Percentiles rank a stretch among this genome's conserved stretches.
Conservation (phyloP, 92 coral and sea anemone genomes). For the Paragorgia papillata region DNA sequence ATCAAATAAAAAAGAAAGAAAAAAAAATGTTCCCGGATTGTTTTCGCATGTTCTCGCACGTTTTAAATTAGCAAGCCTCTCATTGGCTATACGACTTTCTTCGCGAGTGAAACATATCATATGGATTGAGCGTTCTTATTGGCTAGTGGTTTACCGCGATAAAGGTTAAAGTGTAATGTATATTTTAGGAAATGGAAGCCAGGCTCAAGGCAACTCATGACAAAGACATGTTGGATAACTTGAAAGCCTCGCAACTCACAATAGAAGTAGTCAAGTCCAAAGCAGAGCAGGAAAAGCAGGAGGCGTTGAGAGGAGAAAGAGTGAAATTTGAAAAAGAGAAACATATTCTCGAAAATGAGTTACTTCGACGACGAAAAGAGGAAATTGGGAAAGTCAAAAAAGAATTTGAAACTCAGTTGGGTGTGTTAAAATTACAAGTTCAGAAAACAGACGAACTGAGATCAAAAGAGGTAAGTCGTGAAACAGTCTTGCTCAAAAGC, state of each 20-base stretch:
- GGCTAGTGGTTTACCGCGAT: too few relatives aligned
- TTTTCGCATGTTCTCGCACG: too few relatives aligned
- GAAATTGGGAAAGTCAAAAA: slow-evolving; percentile 79
- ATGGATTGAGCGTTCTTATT: too few relatives aligned
- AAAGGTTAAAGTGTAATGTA: too few relatives aligned
- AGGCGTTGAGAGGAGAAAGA: slow-evolving; percentile 66
- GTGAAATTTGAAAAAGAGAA: slow-evolving; percentile 76
- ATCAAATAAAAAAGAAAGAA: neutral
- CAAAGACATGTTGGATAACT: slow-evolving; percentile 71
- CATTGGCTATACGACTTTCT: too few relatives aligned
- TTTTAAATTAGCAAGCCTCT: too few relatives aligned
- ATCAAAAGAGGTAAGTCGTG: slow-evolving; percentile 72
- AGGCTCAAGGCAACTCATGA: slow-evolving; percentile 58
- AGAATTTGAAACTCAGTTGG: slow-evolving; percentile 86
- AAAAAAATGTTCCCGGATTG: neutral
- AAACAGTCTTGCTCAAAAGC: too few relatives aligned
- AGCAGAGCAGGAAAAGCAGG: slow-evolving; percentile 59
- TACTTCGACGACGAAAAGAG: slow-evolving; percentile 84
- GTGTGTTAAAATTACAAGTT: slow-evolving; percentile 77
- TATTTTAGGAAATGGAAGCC: slow-evolving; percentile 69
- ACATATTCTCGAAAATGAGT: slow-evolving; percentile 73
- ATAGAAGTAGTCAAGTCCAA: slow-evolving; percentile 86
- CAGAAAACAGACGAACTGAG: slow-evolving; percentile 72
- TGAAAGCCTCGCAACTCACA: slow-evolving; percentile 87
- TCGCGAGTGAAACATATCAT: too few relatives aligned